phyloP scores from a whole-genome alignment of 2,888 invertebrate species.

The Nasonia oneida region DNA sequence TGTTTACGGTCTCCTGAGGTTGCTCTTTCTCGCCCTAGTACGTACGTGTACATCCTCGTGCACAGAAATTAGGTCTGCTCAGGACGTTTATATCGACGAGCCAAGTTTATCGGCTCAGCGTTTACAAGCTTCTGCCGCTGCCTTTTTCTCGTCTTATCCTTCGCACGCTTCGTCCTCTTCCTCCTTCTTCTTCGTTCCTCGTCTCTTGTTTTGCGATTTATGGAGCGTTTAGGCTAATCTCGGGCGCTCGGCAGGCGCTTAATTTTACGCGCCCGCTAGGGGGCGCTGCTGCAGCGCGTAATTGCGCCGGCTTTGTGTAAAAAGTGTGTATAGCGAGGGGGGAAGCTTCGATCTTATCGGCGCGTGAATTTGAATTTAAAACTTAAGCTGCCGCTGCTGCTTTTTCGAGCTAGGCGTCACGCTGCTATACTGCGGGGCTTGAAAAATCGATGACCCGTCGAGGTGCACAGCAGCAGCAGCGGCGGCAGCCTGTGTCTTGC shows the following conservation, averaged over 20 bases:
- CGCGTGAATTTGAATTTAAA: constrained; percentile 42
- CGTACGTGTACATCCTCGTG: neutral
- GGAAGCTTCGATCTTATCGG: constrained; percentile 18
- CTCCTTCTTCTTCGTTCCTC: neutral
- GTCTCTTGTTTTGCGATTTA: constrained; percentile 27
- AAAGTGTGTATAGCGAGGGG: neutral
- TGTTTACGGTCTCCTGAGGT: neutral
- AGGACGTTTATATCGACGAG: constrained; percentile 16
- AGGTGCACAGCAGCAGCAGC: neutral
- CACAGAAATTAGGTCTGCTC: constrained; percentile 9
- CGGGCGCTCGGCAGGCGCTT: neutral
- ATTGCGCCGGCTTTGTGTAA: constrained; percentile 4
- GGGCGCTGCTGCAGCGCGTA: neutral
- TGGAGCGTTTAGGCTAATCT: constrained; percentile 35
- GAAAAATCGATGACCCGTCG: constrained; percentile 26
- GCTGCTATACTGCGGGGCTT: neutral
- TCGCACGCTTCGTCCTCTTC: neutral
- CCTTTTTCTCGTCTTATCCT: neutral
- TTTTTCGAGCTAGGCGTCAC: neutral
- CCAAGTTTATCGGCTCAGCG: constrained; percentile 13
- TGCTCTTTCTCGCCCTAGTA: neutral
- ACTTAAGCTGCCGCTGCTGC: neutral
- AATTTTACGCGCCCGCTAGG: constrained; percentile 16
- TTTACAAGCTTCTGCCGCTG: constrained; percentile 10
- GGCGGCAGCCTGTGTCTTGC: neutral